phyloP scores from a whole-genome alignment of 2,888 invertebrate species.

The Crepidodera aurea region DNA sequence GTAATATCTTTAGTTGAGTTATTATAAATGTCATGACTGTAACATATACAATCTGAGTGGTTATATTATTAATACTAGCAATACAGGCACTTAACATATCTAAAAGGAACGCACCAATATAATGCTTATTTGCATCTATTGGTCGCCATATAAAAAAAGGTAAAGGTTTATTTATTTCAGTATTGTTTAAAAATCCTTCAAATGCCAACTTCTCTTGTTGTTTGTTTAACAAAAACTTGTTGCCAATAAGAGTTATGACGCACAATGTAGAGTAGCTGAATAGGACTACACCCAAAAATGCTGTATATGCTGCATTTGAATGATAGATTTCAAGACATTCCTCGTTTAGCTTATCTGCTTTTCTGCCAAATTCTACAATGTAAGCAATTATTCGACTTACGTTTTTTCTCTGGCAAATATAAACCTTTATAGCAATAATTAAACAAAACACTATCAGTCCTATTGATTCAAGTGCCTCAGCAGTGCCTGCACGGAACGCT shows the following conservation, averaged over 20 bases:
- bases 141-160: conserved; percentile 19
- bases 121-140: conserved; percentile 9
- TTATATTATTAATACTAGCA: conserved; percentile 15
- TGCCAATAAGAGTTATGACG: neutral
- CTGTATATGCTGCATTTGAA: neutral
- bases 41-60: conserved; percentile 9
- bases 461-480: neutral
- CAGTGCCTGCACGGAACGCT: neutral
- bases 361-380: neutral
- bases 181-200: neutral
- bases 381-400: neutral
- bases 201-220: neutral
- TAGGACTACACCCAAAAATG: neutral
- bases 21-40: conserved; percentile 16
- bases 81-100: conserved; percentile 11
- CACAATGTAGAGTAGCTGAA: neutral
- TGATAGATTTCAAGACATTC: neutral
- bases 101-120: neutral
- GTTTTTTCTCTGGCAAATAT: neutral
- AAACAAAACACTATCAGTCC: neutral
- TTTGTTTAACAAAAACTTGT: neutral
- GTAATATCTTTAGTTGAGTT: conserved; percentile 14
- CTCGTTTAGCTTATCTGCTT: neutral
- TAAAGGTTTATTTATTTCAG: conserved; percentile 3
- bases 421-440: neutral